Evolutionary conservation across 2,113 vertebrate species (phyloP).

Genomic region (Scomber japonicus): DNA sequence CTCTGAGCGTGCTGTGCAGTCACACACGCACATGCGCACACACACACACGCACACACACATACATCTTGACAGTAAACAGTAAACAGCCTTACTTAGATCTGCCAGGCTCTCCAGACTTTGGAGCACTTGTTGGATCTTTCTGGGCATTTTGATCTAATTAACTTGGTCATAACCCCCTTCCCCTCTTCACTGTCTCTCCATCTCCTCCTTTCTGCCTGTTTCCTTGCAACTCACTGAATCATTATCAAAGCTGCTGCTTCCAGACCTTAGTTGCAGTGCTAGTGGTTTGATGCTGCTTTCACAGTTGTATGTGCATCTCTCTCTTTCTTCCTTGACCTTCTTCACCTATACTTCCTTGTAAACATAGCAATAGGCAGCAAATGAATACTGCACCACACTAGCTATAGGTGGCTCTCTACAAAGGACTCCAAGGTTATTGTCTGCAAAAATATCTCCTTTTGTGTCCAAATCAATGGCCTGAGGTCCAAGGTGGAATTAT

Average conservation of each 20-base stretch:
- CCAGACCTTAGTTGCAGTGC: background rate
- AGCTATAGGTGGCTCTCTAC: background rate
- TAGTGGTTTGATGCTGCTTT: slow-evolving; percentile 2
- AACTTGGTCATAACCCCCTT: slow-evolving; percentile 47
- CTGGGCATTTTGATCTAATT: slow-evolving; percentile 66
- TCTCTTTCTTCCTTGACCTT: background rate
- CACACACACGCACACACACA: slow-evolving; percentile 22
- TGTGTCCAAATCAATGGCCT: slow-evolving; percentile 50
- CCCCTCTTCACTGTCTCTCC: background rate
- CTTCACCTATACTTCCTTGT: background rate
- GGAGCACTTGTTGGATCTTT: slow-evolving; percentile 51
- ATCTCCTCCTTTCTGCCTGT: slow-evolving; percentile 27
- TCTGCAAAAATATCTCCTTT: slow-evolving; percentile 46
- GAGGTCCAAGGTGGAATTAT: slow-evolving; percentile 34
- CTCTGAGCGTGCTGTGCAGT: background rate
- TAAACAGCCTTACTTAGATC: slow-evolving; percentile 66
- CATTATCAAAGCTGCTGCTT: slow-evolving; percentile 36
- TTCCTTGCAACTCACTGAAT: slow-evolving; percentile 22
- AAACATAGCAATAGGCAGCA: background rate
- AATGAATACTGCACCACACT: background rate
- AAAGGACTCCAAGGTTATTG: slow-evolving; percentile 47
- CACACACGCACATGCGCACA: slow-evolving; percentile 20
- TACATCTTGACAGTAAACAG: slow-evolving; percentile 43
- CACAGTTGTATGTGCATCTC: background rate
- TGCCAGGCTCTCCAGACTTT: slow-evolving; percentile 56